Percentiles rank a stretch among this genome's conserved stretches.
Evolutionary conservation across 1,140 invertebrate genomes (phyloP).

Genomic region (Magallana ariakensis): DNA sequence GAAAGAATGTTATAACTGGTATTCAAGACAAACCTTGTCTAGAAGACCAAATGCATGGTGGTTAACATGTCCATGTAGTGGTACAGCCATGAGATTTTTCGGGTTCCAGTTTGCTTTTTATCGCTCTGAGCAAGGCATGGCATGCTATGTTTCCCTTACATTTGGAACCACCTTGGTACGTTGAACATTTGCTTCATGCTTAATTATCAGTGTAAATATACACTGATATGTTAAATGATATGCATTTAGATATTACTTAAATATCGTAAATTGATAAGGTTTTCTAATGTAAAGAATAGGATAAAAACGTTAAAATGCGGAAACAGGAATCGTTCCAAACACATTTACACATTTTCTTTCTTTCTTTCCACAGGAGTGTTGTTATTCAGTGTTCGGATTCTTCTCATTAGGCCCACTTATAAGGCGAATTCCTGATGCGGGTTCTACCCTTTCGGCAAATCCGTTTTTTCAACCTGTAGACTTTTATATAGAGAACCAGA

Average conservation of each 20-base stretch:
- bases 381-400: not conserved
- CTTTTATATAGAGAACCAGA: not conserved
- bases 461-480: constrained; percentile 3
- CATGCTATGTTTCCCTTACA: not conserved
- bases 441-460: not conserved
- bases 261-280: too few species aligned
- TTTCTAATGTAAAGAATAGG: too few species aligned
- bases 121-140: not conserved
- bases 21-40: not conserved
- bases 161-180: not conserved
- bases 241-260: too few species aligned
- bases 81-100: not conserved
- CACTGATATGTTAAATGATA: not conserved
- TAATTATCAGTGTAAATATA: not conserved
- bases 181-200: not conserved
- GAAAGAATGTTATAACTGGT: constrained; percentile 5
- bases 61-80: not conserved
- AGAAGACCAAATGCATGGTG: not conserved
- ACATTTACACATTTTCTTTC: not conserved
- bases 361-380: not conserved
- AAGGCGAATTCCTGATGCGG: not conserved
- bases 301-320: too few species aligned
- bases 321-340: too few species aligned
- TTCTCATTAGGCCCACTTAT: not conserved
- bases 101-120: not conserved